Evolutionary conservation across 2,797 vertebrate genomes (phyloP).

Genomic region (Rhincodon typus): DNA sequence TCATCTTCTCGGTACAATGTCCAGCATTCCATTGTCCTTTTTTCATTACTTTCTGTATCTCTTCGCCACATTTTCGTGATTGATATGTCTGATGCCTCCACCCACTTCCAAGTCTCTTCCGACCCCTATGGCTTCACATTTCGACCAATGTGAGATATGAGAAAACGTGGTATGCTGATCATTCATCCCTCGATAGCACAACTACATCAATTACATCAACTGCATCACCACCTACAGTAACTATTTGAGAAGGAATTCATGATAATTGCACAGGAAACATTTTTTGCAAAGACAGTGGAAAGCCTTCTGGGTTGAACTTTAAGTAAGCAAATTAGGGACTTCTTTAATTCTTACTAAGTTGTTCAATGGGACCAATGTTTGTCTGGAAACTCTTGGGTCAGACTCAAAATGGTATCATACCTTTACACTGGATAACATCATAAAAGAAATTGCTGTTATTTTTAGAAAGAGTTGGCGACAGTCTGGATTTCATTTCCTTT

Average conservation of each 20-base stretch:
- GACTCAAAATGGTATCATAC: background rate
- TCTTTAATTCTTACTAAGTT: background rate
- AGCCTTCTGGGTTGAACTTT: background rate
- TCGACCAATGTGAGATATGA: background rate
- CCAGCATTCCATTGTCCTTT: background rate
- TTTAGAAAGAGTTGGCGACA: background rate
- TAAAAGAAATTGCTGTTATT: background rate
- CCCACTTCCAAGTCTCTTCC: background rate
- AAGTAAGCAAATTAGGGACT: slow-evolving; percentile 26
- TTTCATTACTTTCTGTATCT: background rate
- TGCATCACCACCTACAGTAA: background rate
- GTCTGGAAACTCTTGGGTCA: too few relatives aligned
- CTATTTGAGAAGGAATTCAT: background rate
- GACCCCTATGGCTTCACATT: background rate
- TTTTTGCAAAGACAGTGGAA: slow-evolving; percentile 4
- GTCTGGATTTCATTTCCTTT: background rate
- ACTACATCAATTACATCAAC: background rate
- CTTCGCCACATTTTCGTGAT: background rate
- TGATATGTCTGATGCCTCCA: background rate
- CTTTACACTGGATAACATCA: background rate
- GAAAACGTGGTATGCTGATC: background rate
- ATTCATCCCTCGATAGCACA: background rate
- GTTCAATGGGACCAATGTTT: background rate
- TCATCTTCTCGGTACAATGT: background rate
- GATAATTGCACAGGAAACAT: background rate